Conservation (phyloP, 2,888 invertebrate species). For the Epinotia ramella region DNA sequence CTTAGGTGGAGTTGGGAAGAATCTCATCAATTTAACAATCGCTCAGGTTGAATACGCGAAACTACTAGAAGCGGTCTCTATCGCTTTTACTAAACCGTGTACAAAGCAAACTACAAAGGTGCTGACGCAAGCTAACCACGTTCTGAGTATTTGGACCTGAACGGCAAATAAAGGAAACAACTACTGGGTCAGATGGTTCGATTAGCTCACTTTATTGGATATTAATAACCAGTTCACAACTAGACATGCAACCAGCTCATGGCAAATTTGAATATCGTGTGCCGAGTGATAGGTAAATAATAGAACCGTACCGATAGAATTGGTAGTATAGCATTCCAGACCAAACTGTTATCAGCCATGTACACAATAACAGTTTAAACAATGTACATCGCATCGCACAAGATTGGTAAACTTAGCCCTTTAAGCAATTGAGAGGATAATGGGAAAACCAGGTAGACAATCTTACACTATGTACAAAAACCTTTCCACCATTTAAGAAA, state of each 20-base stretch:
- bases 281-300: not conserved
- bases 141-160: conserved; percentile 19
- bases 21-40: not conserved
- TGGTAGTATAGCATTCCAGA: no score
- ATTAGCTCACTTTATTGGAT: conserved; percentile 23
- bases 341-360: no score
- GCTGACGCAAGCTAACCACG: conserved; percentile 14
- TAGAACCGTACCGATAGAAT: not conserved
- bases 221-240: conserved; percentile 15
- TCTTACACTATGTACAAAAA: no score
- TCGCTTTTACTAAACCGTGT: not conserved
- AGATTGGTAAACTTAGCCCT: no score
- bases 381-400: no score
- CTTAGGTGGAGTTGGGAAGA: not conserved
- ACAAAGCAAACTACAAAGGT: not conserved
- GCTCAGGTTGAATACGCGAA: not conserved
- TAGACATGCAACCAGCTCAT: conserved; percentile 17
- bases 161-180: conserved; percentile 31
- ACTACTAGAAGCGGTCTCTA: not conserved
- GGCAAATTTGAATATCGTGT: not conserved
- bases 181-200: conserved; percentile 27
- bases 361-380: no score
- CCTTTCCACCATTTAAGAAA: no score
- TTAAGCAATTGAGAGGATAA: no score
- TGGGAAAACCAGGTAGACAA: no score